phyloP scores from a whole-genome alignment of 2,888 invertebrate species.

The Aspidiotus rigidus region DNA sequence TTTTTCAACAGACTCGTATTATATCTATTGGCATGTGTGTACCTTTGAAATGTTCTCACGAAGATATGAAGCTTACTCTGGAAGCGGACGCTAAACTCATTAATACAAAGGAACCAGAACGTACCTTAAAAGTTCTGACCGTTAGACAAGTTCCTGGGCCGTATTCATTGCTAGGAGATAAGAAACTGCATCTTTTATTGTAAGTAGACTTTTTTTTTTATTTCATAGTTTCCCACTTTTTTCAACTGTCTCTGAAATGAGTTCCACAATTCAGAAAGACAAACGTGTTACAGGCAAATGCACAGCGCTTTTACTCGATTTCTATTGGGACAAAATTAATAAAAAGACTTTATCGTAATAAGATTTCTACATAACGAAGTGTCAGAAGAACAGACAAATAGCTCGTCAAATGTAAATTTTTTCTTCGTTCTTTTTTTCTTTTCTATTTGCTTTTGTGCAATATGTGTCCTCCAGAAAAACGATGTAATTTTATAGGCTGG shows the following conservation, averaged over 20 bases:
- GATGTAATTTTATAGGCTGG: too few species aligned
- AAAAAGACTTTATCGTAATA: too few species aligned
- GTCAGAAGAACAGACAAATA: too few species aligned
- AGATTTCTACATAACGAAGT: too few species aligned
- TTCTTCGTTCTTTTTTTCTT: too few species aligned
- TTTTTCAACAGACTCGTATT: constrained; percentile 51
- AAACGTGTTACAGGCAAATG: neutral
- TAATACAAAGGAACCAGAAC: constrained; percentile 37
- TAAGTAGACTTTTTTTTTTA: constrained; percentile 43
- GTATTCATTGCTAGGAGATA: constrained; percentile 55
- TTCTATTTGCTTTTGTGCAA: too few species aligned
- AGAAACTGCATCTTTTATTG: constrained; percentile 59
- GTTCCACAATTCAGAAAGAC: neutral
- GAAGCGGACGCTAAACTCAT: constrained; percentile 37
- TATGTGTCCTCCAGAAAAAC: too few species aligned
- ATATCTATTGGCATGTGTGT: constrained; percentile 68
- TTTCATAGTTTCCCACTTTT: neutral
- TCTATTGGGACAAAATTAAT: too few species aligned
- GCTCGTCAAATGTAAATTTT: too few species aligned
- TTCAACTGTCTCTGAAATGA: neutral
- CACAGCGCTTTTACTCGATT: too few species aligned
- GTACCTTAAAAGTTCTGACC: constrained; percentile 49
- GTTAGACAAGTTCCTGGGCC: constrained; percentile 61
- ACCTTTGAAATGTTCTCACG: constrained; percentile 57
- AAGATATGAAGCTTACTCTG: constrained; percentile 54